A percentile compares a stretch with the other conserved stretches of the same genome.
phyloP scores from a whole-genome alignment of 2,888 invertebrate genomes.

The Dinocampus coccinellae region DNA sequence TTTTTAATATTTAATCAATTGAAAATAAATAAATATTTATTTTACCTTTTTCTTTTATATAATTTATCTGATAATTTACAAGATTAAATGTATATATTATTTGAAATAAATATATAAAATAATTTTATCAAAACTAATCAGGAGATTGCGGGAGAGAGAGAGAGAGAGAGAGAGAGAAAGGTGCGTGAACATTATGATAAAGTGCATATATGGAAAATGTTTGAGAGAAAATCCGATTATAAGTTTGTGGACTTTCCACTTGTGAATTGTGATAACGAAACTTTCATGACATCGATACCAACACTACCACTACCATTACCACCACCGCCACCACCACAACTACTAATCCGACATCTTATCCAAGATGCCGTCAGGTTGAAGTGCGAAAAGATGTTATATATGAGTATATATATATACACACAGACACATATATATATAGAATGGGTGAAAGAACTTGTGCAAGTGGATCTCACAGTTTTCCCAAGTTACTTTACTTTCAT shows the following conservation, averaged over 20 bases:
- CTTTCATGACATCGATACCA: slow-evolving; percentile 12
- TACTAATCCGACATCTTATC: not conserved
- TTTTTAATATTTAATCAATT: slow-evolving; percentile 17
- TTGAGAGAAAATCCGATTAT: slow-evolving; percentile 20
- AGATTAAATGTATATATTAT: not conserved
- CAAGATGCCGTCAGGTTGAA: not conserved
- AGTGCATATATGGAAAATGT: slow-evolving; percentile 20
- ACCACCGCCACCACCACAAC: too few species aligned
- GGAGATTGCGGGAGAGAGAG: too few species aligned
- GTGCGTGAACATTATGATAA: not conserved
- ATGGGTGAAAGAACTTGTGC: not conserved
- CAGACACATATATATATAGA: not conserved
- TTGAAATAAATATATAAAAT: not conserved
- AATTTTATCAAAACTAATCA: not conserved
- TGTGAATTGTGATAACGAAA: slow-evolving; percentile 24
- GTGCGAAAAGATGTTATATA: not conserved
- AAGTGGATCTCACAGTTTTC: not conserved
- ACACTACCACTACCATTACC: not conserved
- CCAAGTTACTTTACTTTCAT: not conserved
- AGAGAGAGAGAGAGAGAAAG: too few species aligned
- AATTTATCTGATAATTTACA: too few species aligned
- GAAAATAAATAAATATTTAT: not conserved
- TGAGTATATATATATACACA: not conserved
- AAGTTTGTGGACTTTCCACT: slow-evolving; percentile 3
- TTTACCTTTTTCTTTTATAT: not conserved